Base-by-base conservation (phyloP, 1,140 invertebrate species). In the Archegozetes longisetosus region DNA sequence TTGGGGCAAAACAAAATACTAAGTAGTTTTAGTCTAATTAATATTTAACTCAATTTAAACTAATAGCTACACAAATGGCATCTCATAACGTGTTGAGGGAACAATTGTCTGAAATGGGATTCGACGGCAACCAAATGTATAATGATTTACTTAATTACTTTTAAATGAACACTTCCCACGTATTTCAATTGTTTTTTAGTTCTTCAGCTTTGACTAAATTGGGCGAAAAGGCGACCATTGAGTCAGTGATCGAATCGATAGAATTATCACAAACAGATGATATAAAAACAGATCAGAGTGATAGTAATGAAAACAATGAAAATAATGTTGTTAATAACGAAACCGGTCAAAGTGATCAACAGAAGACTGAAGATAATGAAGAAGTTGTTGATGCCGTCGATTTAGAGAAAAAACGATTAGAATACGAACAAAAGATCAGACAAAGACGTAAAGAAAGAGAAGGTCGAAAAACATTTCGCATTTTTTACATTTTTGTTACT, bases 71-170 rank as follows among this genome's bases (percentile, higher is more conserved):
- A 58, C 49, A 1, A 4, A 58, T 58, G 57, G 57, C 57, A 50
- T 58, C 57, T 13, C 57, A 58, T 46, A 23, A 6, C 1, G 57
- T 58, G 1, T 47, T 58, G 9, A 51, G 26, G 26, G 57, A 58
- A 53, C 57, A 58, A 51, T 24, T 58, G 17, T 1, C 49, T 3
- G 57, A 58, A 53, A 58, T 58, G 57, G 57, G 57, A 20, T 58
- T 58, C 22, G 57, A 58, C 13, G 57, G 50, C 2, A 49, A 51
- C 13, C 46, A 49, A 20, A 58, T 58, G 57, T 58, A 58, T 22
- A 24, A 49, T 23, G 22, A 49, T 23, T 50, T 53, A 2, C 20
- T 17, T 50, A 14, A 20, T 55, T 27, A 57, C 26, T 47, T 56
- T 26, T 28, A 28, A 28, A 2, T 55, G 26, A 23, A 28, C 26